Conservation (phyloP, 2,888 invertebrate genomes). For the Drosophila lutescens region DNA sequence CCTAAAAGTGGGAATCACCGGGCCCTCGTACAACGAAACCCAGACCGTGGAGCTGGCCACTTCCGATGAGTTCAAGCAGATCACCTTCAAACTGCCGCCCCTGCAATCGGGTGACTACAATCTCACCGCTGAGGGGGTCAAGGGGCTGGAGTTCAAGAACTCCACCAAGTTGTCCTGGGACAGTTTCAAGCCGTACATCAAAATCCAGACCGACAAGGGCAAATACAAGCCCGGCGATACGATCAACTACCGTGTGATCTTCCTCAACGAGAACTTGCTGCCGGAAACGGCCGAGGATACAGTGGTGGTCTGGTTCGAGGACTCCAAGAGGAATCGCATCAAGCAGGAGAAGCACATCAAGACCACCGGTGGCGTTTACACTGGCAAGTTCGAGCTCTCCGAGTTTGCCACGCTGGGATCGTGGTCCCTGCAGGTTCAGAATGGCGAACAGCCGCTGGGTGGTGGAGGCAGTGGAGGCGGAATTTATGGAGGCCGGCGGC, state of each 20-base stretch:
- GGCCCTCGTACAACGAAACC: constrained; percentile 73
- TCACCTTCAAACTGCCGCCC: constrained; percentile 71
- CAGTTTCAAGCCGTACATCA: constrained; percentile 85
- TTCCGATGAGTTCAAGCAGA: constrained; percentile 64
- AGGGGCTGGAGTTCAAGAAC: constrained; percentile 90
- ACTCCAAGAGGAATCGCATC: constrained; percentile 91
- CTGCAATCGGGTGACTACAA: constrained; percentile 88
- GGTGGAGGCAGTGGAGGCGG: background rate
- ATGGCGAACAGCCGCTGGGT: constrained; percentile 25
- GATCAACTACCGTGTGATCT: constrained; percentile 88
- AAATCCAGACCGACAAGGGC: constrained; percentile 96
- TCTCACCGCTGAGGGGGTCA: constrained; percentile 89
- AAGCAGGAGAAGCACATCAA: constrained; percentile 90
- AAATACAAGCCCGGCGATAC: constrained; percentile 94
- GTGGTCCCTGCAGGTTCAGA: constrained; percentile 87
- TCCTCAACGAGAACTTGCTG: constrained; percentile 89
- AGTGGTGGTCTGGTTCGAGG: constrained; percentile 89
- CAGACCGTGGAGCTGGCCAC: constrained; percentile 66
- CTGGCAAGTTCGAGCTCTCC: constrained; percentile 91
- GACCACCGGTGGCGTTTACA: constrained; percentile 86
- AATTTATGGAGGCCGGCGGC: background rate
- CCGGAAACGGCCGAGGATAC: constrained; percentile 87
- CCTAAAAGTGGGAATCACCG: constrained; percentile 77
- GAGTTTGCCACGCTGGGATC: constrained; percentile 92
- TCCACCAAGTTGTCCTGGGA: constrained; percentile 89